Base-by-base conservation (phyloP, 2,113 vertebrate genomes). In the Oceanodroma tethys region DNA sequence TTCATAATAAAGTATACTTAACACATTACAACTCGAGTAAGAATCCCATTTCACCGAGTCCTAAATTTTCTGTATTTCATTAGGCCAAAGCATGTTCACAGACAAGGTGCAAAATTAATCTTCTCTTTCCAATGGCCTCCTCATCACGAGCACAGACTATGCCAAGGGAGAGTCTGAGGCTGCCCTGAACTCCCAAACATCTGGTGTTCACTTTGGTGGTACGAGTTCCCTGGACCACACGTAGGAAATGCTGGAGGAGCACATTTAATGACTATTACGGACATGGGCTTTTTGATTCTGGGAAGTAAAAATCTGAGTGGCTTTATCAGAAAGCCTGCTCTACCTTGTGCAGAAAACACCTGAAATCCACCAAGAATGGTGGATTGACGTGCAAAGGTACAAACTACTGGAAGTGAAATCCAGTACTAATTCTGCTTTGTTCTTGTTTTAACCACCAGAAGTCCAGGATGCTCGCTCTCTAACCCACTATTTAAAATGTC, bases 121-220 rank as follows among this genome's bases (percentile, higher is more conserved):
- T 6, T 6, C 6, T 8, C 15, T 23, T 38, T 38, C 5, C 42
- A 30, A 3, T 0, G 8, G 47, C n/a, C 18, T 18, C 21, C 4
- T 1, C 63, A 2, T 1, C 21, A 13, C 5, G 2, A 42, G 62
- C 53, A 22, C 14, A 36, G 21, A 4, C 23, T 4, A 2, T 1
- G 36, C 17, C 2, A 14, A 20, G 22, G 26, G 29, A 2, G 8
- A 19, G 19, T 1, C 62, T 3, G 19, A 13, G 26, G 40, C 30
- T 4, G 34, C 47, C 26, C 15, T 6, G 10, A 10, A 5, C 13
- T 16, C 80, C 58, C 10, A 1, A 2, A 7, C 11, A 3, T 2
- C 25, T 7, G 21, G 22, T 1, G 10, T 12, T 45, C 11, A 1
- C 40, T 16, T 10, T 11, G 25, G 52, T 4, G 30, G 47, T 2